Conservation (phyloP, 2,797 vertebrate species). For the Brachyalestes nurse region DNA sequence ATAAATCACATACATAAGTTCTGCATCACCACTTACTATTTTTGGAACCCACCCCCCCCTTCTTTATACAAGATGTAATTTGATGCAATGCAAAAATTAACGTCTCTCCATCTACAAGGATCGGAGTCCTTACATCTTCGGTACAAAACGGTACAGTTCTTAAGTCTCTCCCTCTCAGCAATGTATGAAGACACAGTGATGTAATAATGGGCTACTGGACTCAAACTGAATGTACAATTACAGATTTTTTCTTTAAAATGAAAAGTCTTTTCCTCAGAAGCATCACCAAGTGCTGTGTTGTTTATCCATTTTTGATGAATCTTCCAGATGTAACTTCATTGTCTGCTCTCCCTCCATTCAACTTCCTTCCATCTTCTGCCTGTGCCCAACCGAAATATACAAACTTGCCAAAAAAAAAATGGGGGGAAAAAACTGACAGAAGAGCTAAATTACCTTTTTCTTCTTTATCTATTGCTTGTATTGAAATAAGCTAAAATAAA, state of each 20-base stretch:
- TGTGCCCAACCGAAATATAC: constrained; percentile 45
- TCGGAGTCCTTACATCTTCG: constrained; percentile 58
- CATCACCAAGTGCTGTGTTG: constrained; percentile 59
- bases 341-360: constrained; percentile 26
- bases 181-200: constrained; percentile 65
- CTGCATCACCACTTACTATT: constrained; percentile 63
- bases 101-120: constrained; percentile 55
- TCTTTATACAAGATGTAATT: constrained; percentile 61
- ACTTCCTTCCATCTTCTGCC: constrained; percentile 26
- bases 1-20: constrained; percentile 63
- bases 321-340: constrained; percentile 39
- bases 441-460: constrained; percentile 51
- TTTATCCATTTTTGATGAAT: constrained; percentile 25
- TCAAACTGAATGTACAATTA: constrained; percentile 66
- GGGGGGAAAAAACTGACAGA: constrained; percentile 48
- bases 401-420: constrained; percentile 42
- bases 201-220: constrained; percentile 59
- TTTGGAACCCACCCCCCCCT: constrained; percentile 40
- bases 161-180: constrained; percentile 47
- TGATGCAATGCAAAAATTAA: constrained; percentile 55
- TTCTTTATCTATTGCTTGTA: constrained; percentile 61
- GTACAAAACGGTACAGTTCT: constrained; percentile 50
- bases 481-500: constrained; percentile 53
- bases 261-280: constrained; percentile 64
- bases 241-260: constrained; percentile 58